These are phyloP conservation scores for Apamea epomidion DNA, from an alignment of 2,888 invertebrate genomes.

Conservation along the genomic window DNA sequence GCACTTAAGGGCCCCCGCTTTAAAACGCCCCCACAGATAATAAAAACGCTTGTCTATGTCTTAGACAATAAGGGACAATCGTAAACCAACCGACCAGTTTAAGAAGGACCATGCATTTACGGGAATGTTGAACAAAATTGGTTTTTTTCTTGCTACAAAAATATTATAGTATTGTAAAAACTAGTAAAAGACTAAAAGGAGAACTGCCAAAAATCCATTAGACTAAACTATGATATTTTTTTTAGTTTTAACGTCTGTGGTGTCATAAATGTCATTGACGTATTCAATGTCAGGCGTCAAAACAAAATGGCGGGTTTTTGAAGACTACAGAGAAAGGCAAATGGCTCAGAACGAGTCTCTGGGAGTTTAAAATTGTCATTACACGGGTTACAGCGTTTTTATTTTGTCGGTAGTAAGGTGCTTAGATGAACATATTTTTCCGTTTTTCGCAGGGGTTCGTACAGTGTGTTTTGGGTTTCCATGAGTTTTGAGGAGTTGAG, in stretches of 20 bases:
- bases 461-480: conserved; percentile 68
- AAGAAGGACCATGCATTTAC: conserved; percentile 63
- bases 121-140: neutral
- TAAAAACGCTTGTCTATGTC: conserved; percentile 88
- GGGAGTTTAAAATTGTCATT: conserved; percentile 88
- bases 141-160: accelerated
- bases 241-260: accelerated
- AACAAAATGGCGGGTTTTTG: conserved; percentile 69
- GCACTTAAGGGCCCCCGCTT: conserved; percentile 85
- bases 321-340: conserved; percentile 83
- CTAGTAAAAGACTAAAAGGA: neutral
- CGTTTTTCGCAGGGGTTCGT: conserved; percentile 54
- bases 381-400: conserved; percentile 87
- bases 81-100: conserved; percentile 77
- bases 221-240: neutral
- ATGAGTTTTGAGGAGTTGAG: neutral
- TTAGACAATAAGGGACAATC: conserved; percentile 87
- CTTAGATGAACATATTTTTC: conserved; percentile 83
- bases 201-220: neutral
- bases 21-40: conserved; percentile 88
- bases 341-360: conserved; percentile 85
- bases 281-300: conserved; percentile 65
- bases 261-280: accelerated
- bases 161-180: neutral
- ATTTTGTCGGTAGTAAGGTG: conserved; percentile 81